Base-by-base conservation (phyloP, 1,140 invertebrate species). In the Musca vetustissima region DNA sequence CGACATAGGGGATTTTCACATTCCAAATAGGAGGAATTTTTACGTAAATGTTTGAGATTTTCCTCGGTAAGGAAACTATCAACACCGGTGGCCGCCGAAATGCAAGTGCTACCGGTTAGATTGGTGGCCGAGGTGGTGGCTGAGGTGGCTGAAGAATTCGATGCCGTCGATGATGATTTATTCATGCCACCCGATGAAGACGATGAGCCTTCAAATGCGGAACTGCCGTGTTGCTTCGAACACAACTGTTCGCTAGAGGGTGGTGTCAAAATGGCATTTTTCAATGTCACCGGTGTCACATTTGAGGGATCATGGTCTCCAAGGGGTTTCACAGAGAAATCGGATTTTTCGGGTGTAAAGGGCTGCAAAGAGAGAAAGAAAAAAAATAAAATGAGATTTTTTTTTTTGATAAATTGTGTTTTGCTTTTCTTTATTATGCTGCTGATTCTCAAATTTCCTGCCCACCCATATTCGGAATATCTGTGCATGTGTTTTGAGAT, bases 1-100 rank as follows among this genome's bases (percentile, higher is more conserved):
- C 75, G 72, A 57, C 80, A 82, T 14, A 78, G 72, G 9, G 64
- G 50, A 69, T 78, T 83, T 36, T 80, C 77, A 66, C 81, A 83
- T 71, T 83, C 81, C 72, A 81, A 64, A 67, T 83, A 81, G 48
- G 80, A 83, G 57, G 77, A 78, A 3, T 81, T 73, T 69, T 80
- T 80, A 15, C 75, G 71, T 68, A 81, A 70, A 66, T 81, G 74
- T 73, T 79, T 80, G 21, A 81, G 68, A 36, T 72, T 76, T 53
- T 81, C 78, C 67, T 81, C 79, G 52, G 75, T 78, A 19, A 80
- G 72, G 36, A 80, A 77, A 4, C 73, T 73, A 32, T 80, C 78
- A 48, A 80, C 49, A 36, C 76, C 75, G 52, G 73, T 74, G 48
- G 75, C 74, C 6, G 75, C 69, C 21, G 13, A 4, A 43, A 66